Evolutionary conservation across 37 sponge, comb jelly and placozoan genomes (phyloP).

Genomic region (Crambe crambe): DNA sequence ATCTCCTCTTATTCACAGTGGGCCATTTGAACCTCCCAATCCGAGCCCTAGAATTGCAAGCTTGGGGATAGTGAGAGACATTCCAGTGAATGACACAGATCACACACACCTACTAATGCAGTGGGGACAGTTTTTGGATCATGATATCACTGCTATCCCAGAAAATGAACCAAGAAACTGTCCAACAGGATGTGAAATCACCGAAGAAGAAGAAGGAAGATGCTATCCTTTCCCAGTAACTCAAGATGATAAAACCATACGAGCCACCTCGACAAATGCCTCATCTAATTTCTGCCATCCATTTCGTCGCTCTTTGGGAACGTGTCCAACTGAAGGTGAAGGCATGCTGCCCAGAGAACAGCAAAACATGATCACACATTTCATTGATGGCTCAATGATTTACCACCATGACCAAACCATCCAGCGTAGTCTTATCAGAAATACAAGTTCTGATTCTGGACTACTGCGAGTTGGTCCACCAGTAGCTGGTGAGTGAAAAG

Average conservation of each 20-base stretch:
- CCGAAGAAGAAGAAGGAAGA: not conserved
- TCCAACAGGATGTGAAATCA: not conserved
- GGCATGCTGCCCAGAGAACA: slow-evolving; percentile 57
- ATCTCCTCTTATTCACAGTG: not conserved
- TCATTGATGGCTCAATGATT: slow-evolving; percentile 78
- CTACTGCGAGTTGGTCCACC: slow-evolving; percentile 24
- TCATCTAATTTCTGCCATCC: slow-evolving; percentile 46
- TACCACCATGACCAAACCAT: slow-evolving; percentile 77
- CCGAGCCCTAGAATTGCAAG: slow-evolving; percentile 84
- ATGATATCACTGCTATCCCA: slow-evolving; percentile 68
- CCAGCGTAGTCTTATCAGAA: slow-evolving; percentile 4
- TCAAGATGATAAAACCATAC: slow-evolving; percentile 62
- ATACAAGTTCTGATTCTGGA: not conserved
- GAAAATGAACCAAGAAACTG: slow-evolving; percentile 13
- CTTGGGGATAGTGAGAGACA: slow-evolving; percentile 12
- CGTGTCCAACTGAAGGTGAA: not conserved
- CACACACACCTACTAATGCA: slow-evolving; percentile 89
- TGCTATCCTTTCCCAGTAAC: slow-evolving; percentile 52
- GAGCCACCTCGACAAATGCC: slow-evolving; percentile 78
- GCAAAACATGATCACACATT: slow-evolving; percentile 80
- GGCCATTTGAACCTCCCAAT: slow-evolving; percentile 63
- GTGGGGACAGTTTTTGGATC: slow-evolving; percentile 98
- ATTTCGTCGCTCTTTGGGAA: not conserved
- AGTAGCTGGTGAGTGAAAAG: slow-evolving; percentile 6
- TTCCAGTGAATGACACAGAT: slow-evolving; percentile 35